phyloP scores from a whole-genome alignment of 2,113 vertebrate species.

The Nothoprocta perdicaria region DNA sequence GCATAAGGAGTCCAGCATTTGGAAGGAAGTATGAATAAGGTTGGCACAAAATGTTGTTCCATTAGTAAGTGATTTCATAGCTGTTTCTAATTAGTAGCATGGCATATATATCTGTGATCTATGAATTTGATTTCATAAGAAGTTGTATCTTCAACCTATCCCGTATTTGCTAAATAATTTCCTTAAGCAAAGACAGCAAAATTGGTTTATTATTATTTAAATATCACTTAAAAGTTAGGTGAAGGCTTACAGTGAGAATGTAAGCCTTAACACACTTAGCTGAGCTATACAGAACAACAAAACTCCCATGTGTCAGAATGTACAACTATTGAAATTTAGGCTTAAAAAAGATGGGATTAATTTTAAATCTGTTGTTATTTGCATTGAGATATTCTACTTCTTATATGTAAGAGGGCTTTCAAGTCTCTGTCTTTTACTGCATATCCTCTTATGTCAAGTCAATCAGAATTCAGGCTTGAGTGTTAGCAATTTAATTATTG shows the following conservation, averaged over 20 bases:
- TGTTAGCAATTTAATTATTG: slow-evolving; percentile 32
- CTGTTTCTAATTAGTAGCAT: slow-evolving; percentile 54
- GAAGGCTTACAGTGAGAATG: slow-evolving; percentile 7
- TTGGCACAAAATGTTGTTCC: slow-evolving; percentile 57
- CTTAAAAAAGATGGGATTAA: slow-evolving; percentile 52
- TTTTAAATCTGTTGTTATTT: slow-evolving; percentile 51
- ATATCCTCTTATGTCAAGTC: slow-evolving; percentile 46
- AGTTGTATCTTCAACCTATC: slow-evolving; percentile 4
- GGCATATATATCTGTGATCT: slow-evolving; percentile 44
- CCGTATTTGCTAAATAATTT: slow-evolving; percentile 34
- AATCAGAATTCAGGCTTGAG: slow-evolving; percentile 24
- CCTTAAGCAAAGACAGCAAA: background rate
- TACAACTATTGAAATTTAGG: background rate
- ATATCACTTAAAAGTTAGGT: slow-evolving; percentile 14
- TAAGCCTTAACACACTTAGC: slow-evolving; percentile 30
- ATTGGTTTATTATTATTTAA: slow-evolving; percentile 17
- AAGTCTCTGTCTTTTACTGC: slow-evolving; percentile 35
- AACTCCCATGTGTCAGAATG: background rate
- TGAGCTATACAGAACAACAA: background rate
- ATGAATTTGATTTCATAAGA: slow-evolving; percentile 12
- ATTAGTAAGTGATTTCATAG: slow-evolving; percentile 49
- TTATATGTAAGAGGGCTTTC: slow-evolving; percentile 26
- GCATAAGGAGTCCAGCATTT: slow-evolving; percentile 57
- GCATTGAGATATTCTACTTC: slow-evolving; percentile 26
- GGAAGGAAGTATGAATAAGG: slow-evolving; percentile 60